Conservation (phyloP, 2,113 vertebrate species). For the Nerophis lumbriciformis region DNA sequence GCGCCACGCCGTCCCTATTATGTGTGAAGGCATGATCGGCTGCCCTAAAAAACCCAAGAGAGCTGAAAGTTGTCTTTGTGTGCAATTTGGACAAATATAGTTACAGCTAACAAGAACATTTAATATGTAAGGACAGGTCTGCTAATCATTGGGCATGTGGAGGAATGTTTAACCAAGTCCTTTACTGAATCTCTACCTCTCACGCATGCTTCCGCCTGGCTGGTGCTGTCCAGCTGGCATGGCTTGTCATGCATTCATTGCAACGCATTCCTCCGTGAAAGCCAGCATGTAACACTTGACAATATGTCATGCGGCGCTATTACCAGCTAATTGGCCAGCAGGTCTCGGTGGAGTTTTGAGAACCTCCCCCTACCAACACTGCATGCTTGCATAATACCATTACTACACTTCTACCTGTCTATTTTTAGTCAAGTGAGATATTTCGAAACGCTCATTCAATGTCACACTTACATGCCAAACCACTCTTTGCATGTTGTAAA, state of each 20-base stretch:
- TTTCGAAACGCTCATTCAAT: slow-evolving; percentile 1
- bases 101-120: background rate
- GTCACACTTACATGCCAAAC: background rate
- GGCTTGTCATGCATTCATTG: slow-evolving; percentile 34
- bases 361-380: slow-evolving; percentile 20
- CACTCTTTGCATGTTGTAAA: slow-evolving; percentile 25
- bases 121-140: background rate
- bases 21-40: background rate
- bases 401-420: slow-evolving; percentile 2
- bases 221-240: slow-evolving; percentile 20
- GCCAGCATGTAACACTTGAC: slow-evolving; percentile 30
- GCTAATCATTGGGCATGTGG: background rate
- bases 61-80: background rate
- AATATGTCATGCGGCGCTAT: slow-evolving; percentile 26
- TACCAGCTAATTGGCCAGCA: slow-evolving; percentile 39
- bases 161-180: slow-evolving; percentile 18
- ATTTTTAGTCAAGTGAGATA: slow-evolving; percentile 19
- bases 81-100: slow-evolving; percentile 1
- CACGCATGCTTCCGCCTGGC: slow-evolving; percentile 8
- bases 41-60: background rate
- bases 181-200: slow-evolving; percentile 15
- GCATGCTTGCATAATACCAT: slow-evolving; percentile 5
- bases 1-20: no score
- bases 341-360: slow-evolving; percentile 16
- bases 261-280: slow-evolving; percentile 44